Evolutionary conservation across 2,797 vertebrate species (phyloP).

Genomic region (Enteromius fasciolatus): DNA sequence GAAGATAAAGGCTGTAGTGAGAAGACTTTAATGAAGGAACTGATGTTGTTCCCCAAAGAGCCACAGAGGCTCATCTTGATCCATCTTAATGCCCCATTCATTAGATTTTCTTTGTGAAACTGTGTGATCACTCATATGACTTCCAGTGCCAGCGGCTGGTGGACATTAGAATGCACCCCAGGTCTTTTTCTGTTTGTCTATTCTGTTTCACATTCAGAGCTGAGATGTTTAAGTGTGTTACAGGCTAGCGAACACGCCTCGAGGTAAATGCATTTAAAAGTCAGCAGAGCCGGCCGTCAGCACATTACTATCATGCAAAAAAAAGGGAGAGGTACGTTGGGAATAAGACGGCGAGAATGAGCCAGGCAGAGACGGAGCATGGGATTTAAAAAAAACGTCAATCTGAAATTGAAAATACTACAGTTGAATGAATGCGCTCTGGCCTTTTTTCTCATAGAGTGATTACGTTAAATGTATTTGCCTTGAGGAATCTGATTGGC

Average conservation of each 20-base stretch:
- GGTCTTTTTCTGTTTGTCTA: slow-evolving; percentile 34
- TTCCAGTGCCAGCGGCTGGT: slow-evolving; percentile 19
- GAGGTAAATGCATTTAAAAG: slow-evolving; percentile 23
- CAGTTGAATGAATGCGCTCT: slow-evolving; percentile 6
- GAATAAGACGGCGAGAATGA: background rate
- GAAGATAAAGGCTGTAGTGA: background rate
- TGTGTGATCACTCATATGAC: slow-evolving; percentile 40
- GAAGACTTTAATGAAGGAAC: background rate
- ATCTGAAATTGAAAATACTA: slow-evolving; percentile 31
- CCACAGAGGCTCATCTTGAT: background rate
- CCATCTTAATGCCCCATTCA: slow-evolving; percentile 8
- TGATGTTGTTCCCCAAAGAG: background rate
- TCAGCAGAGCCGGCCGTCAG: slow-evolving; percentile 15
- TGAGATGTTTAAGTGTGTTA: slow-evolving; percentile 29
- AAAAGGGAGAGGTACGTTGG: background rate
- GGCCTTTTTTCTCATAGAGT: background rate
- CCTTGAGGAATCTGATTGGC: background rate
- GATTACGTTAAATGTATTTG: slow-evolving; percentile 22
- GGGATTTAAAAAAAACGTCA: slow-evolving; percentile 16
- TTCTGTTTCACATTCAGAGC: slow-evolving; percentile 24
- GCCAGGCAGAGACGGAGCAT: slow-evolving; percentile 4
- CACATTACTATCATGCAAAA: slow-evolving; percentile 22
- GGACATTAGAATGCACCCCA: slow-evolving; percentile 19
- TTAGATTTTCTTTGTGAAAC: slow-evolving; percentile 5
- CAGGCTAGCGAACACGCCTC: slow-evolving; percentile 13